Evolutionary conservation across 1,140 invertebrate genomes (phyloP), one percentile per base, ranked within the genome.

Genomic region (Drosophila biarmipes): DNA sequence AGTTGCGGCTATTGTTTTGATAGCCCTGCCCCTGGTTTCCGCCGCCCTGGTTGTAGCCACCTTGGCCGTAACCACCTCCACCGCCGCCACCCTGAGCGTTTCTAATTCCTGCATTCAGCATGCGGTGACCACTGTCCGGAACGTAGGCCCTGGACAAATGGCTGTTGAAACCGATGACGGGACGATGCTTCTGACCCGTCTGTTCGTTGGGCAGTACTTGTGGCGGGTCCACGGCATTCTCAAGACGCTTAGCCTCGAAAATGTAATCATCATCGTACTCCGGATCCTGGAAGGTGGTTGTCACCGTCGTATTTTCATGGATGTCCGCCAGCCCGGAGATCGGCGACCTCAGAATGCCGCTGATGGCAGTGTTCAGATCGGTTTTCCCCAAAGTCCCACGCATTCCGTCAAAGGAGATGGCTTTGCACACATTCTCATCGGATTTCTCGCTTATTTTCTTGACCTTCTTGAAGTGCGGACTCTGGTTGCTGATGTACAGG

Each of bases 281-380:
- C 0, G 97, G 98, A 94, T 99, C 97, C 57, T 95, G 92, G 91
- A 94, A 99, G 42, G 95, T 93, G 2, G 97, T 94, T 84, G 97
- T 97, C 80, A 92, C 94, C 86, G 94, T 94, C 10, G 82, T 81
- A 91, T 95, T 95, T 27, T 93, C 93, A 24, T 87, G 87, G 15
- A 96, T 92, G 21, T 94, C 94, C 2, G 93, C 91, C 42, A 96
- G 91, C 1, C 95, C 96, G 7, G 93, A 92, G 21, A 97, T 95
- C 0, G 96, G 96, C 0, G 96, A 97, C 24, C 93, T 89, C 19
- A 97, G 92, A 40, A 46, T 42, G 2, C 61, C 86, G 14, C 43
- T 63, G 8, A 73, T 59, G 19, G 85, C 89, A 12, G 97, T 94
- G 80, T 94, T 94, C 63, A 97, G 94, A 2, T 95, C 94, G 1